Base-by-base conservation (phyloP, 1,140 invertebrate species). In the Drosophila virilis region DNA sequence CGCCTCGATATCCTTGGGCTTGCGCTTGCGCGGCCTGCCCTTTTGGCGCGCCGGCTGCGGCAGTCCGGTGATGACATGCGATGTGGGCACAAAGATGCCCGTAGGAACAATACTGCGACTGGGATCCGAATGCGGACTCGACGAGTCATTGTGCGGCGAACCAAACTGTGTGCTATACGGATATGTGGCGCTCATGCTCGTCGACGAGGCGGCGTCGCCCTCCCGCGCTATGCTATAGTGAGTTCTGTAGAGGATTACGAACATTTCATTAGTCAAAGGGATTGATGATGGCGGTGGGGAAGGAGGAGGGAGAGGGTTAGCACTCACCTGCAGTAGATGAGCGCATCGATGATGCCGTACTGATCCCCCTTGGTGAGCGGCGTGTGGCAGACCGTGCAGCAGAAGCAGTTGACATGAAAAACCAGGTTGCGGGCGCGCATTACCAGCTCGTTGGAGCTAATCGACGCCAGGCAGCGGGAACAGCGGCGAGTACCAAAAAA, bases 381-480 rank as follows among this genome's bases (percentile, higher is more conserved):
- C 12, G 96, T 94, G 91, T 96, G 95, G 93, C 98, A 99, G n/a
- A 97, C 95, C 12, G 96, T 96, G 92, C 98, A 99, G 6, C 96
- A 97, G 94, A 99, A 99, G 93, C 98, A 99, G 80, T 97, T 96
- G 40, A 98, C 95, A 93, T 99, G 98, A 93, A 98, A 99, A 58
- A 99, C 97, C 76, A 97, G 94, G 77, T 98, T 97, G 12, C 97
- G 94, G 4, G 97, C 98, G 61, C 98, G 93, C 98, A 99, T 99
- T 88, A 99, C 98, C 83, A 99, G 92, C 93, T 99, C 98, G 58
- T 97, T 96, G 38, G 97, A 95, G n/a, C 96, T 95, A 69, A 99
- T 97, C n/a, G 96, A 95, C 28, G 96, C 96, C 80, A 97, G 96
- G 93, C 98, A 99, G 59, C 97, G 95, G 32, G 96, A 96, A 92